These are phyloP conservation scores for Delia radicum DNA, from an alignment of 1,140 invertebrate species.

Conservation along the genomic window DNA sequence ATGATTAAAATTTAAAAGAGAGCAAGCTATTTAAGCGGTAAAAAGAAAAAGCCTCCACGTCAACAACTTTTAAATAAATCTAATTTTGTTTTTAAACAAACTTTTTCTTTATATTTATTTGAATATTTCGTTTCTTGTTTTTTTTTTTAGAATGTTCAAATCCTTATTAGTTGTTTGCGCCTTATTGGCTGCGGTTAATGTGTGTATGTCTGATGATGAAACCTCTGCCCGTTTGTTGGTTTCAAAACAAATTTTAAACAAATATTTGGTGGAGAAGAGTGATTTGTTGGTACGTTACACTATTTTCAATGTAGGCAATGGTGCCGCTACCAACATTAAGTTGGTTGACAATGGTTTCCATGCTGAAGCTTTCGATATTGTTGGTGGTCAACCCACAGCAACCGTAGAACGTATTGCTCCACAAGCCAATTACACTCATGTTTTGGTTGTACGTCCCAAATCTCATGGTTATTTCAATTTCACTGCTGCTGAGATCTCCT, in stretches of 20 bases:
- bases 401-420: constrained; percentile 87
- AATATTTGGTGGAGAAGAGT: constrained; percentile 97
- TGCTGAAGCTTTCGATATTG: constrained; percentile 81
- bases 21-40: background rate
- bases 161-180: constrained; percentile 40
- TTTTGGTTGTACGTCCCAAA: constrained; percentile 86
- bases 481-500: constrained; percentile 89
- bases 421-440: constrained; percentile 90
- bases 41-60: constrained; percentile 37
- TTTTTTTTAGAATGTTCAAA: constrained; percentile 45
- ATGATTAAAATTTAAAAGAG: background rate
- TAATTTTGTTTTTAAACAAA: constrained; percentile 28
- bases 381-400: constrained; percentile 81
- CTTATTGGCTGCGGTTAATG: constrained; percentile 41
- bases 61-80: constrained; percentile 43
- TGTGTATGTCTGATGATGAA: constrained; percentile 63
- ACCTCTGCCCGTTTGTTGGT: constrained; percentile 72
- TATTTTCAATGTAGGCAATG: constrained; percentile 80
- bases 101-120: too few species aligned
- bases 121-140: too few species aligned
- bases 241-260: constrained; percentile 92
- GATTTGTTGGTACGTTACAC: constrained; percentile 94
- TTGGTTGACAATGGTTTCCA: constrained; percentile 89
- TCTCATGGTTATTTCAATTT: constrained; percentile 96
- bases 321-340: constrained; percentile 85